phyloP scores from a whole-genome alignment of 2,888 invertebrate species.

The Unio pictorum region DNA sequence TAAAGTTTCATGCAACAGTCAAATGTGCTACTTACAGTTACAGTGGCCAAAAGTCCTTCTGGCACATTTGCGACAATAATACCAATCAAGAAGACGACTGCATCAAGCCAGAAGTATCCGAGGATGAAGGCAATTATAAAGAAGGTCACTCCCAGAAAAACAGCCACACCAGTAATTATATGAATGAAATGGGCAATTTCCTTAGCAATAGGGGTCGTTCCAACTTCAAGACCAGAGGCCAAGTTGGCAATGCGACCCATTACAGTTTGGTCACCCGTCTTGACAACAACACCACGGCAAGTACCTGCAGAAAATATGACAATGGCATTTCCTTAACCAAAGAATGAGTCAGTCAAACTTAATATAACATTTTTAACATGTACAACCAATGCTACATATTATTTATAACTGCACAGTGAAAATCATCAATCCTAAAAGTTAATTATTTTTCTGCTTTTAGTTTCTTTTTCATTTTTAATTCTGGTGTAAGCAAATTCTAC shows the following conservation, averaged over 20 bases:
- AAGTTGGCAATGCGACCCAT: constrained; percentile 72
- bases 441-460: too few relatives aligned
- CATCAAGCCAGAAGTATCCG: constrained; percentile 98
- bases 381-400: too few relatives aligned
- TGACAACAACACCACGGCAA: constrained; percentile 65
- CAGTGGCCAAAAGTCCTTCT: constrained; percentile 97
- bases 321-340: not conserved
- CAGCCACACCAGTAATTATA: constrained; percentile 91
- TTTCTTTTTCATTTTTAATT: too few relatives aligned
- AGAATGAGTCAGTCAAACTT: too few relatives aligned
- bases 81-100: constrained; percentile 97
- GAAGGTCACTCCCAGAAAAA: constrained; percentile 88
- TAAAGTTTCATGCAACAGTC: not conserved
- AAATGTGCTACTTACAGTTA: constrained; percentile 81
- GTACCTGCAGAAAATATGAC: constrained; percentile 52
- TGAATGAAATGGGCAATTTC: constrained; percentile 99
- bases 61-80: constrained; percentile 99
- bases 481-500: too few relatives aligned
- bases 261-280: constrained; percentile 69
- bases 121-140: constrained; percentile 97
- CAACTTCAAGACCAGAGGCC: constrained; percentile 70
- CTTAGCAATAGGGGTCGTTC: constrained; percentile 96
- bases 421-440: too few relatives aligned
- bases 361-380: too few relatives aligned
- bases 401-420: too few relatives aligned